phyloP scores from a whole-genome alignment of 1,140 invertebrate genomes.

The Aplysia californica region DNA sequence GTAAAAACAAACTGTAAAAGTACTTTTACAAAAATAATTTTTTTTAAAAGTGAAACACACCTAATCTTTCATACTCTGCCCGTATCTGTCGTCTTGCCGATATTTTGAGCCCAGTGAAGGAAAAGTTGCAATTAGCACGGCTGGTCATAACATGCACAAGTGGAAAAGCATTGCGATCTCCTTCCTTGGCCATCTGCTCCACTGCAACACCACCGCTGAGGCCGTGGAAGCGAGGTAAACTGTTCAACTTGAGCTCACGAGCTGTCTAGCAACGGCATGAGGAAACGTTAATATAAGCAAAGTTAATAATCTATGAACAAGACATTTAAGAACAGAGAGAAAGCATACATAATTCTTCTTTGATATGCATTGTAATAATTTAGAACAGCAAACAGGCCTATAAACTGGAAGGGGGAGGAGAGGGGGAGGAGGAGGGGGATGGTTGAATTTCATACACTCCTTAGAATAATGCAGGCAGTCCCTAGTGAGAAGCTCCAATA shows the following conservation, averaged over 20 bases:
- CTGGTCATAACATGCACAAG: slow-evolving; percentile 74
- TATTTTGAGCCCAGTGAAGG: slow-evolving; percentile 82
- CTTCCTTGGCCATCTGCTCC: slow-evolving; percentile 81
- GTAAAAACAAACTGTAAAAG: no score
- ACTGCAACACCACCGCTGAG: slow-evolving; percentile 87
- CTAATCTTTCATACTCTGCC: slow-evolving; percentile 73
- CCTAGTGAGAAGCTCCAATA: no score
- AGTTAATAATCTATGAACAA: no score
- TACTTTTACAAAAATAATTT: no score
- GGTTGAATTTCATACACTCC: no score
- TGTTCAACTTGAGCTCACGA: slow-evolving; percentile 84
- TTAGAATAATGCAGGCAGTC: no score
- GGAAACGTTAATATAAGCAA: not conserved
- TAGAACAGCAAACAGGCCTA: no score
- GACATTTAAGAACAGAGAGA: no score
- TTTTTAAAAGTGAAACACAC: no score
- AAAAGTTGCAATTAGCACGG: slow-evolving; percentile 83
- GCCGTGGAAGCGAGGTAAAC: slow-evolving; percentile 79
- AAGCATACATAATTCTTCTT: not conserved
- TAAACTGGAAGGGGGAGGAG: no score
- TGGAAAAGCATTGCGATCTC: slow-evolving; percentile 77
- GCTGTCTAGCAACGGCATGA: slow-evolving; percentile 73
- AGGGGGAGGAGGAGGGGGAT: no score
- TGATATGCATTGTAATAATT: not conserved
- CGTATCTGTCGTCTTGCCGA: slow-evolving; percentile 70